Evolutionary conservation across 2,888 invertebrate genomes (phyloP), one percentile per base, ranked within the genome.

Genomic region (Chesias legatella): DNA sequence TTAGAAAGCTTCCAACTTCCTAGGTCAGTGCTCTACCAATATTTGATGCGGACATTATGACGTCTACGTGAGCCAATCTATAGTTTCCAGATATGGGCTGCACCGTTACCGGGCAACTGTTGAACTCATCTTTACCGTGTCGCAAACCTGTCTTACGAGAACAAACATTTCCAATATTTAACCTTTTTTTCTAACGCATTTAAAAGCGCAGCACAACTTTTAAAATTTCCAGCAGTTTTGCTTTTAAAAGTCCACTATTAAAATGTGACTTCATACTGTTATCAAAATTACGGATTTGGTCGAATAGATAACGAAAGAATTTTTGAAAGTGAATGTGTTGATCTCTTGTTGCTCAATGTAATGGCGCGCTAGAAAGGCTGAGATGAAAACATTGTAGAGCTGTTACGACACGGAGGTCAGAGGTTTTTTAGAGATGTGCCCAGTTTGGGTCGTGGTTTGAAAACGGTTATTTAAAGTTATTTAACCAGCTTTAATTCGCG

Each of bases 241-340:
- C 5, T 17, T 2, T 17, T 17, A 17, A n/a, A 17, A 17, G 2
- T 17, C 13, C 13, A 5, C 13, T 17, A 17, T 17, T 17, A 5
- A 17, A 17, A 5, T 5, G 3, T 17, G 13, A 17, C 5, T 3
- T 17, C 13, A 17, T 17, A 17, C 13, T 17, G 5, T 3, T 17
- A 17, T 17, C 13, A 17, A 43, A 32, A 11, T 32, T 10, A 51
- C 49, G 50, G 64, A 38, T 26, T 30, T 44, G 32, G 35, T 32
- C 11, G 6, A 26, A 30, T 30, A 40, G 34, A 41, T 43, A 51
- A 46, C 40, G 51, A 76, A 70, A 73, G 72, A 72, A 73, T 71
- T 63, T n/a, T 73, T 68, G 71, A 75, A 79, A 79, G 78, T 77
- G 72, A 76, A 68, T 55, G 70, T 61, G 55, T 50, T 45, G 52